These are phyloP conservation scores for Danio kyathit DNA, from an alignment of 2,797 vertebrate genomes.

Conservation along the genomic window DNA sequence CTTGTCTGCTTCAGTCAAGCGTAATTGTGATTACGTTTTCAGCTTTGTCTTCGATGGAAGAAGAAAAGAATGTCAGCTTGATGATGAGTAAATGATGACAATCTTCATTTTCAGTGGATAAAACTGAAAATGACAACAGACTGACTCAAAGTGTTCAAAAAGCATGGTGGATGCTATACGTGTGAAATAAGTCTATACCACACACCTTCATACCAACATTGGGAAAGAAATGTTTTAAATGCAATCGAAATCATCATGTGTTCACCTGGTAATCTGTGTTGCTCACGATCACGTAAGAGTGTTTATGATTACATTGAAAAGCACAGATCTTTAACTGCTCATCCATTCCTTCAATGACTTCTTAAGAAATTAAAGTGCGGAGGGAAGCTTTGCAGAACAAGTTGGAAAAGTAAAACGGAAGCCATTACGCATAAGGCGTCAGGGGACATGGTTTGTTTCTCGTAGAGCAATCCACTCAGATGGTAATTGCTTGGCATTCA, in stretches of 20 bases:
- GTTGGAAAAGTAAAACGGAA: slow-evolving; percentile 30
- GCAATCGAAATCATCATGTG: not conserved
- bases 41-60: not conserved
- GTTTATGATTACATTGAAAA: not conserved
- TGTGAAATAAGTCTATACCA: not conserved
- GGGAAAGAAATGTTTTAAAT: not conserved
- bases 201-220: not conserved
- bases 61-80: not conserved
- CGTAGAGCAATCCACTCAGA: slow-evolving; percentile 19
- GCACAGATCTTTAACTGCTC: not conserved
- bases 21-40: not conserved
- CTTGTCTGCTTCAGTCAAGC: not conserved
- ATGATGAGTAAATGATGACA: not conserved
- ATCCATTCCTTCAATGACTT: not conserved
- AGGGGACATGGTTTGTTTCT: slow-evolving; percentile 10
- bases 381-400: not conserved
- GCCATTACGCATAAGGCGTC: slow-evolving; percentile 39
- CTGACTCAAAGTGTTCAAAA: not conserved
- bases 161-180: not conserved
- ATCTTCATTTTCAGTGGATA: not conserved
- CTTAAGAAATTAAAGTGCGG: not conserved
- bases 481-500: slow-evolving; percentile 59
- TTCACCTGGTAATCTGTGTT: too few species aligned
- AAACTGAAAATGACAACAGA: not conserved
- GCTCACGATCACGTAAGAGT: not conserved